Conservation (phyloP, 2,113 vertebrate genomes). For the Petaurus breviceps region DNA sequence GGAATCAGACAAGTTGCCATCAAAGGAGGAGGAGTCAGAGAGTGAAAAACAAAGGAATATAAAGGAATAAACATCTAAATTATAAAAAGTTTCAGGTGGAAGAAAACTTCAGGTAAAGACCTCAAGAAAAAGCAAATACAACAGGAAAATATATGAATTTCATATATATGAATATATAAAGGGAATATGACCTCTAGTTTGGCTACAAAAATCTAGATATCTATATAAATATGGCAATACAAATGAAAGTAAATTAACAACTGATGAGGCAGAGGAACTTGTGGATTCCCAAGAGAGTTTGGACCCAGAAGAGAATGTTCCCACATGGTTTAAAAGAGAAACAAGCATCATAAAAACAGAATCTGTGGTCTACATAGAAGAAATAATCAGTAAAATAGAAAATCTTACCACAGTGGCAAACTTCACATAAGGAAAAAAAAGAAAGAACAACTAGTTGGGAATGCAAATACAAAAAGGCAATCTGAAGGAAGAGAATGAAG, state of each 20-base stretch:
- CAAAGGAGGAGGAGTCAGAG: background rate
- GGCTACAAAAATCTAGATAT: background rate
- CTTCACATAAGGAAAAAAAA: background rate
- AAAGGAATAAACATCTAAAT: background rate
- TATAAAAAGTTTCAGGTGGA: background rate
- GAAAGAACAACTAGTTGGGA: background rate
- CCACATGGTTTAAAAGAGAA: background rate
- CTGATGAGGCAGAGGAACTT: background rate
- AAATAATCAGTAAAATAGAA: background rate
- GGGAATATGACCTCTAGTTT: background rate
- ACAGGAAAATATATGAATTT: no score
- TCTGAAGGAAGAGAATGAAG: background rate
- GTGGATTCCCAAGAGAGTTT: background rate
- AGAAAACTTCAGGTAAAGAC: background rate
- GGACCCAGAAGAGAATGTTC: background rate
- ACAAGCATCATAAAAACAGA: background rate
- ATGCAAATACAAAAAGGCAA: background rate
- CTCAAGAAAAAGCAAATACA: background rate
- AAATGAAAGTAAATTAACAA: background rate
- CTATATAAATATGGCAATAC: background rate
- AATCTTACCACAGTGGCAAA: background rate
- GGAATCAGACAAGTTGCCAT: background rate
- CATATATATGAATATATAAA: background rate
- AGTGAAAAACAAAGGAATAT: background rate
- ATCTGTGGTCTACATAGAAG: background rate